These are phyloP conservation scores for Orthosia gracilis DNA, from an alignment of 2,888 invertebrate genomes.

Conservation along the genomic window DNA sequence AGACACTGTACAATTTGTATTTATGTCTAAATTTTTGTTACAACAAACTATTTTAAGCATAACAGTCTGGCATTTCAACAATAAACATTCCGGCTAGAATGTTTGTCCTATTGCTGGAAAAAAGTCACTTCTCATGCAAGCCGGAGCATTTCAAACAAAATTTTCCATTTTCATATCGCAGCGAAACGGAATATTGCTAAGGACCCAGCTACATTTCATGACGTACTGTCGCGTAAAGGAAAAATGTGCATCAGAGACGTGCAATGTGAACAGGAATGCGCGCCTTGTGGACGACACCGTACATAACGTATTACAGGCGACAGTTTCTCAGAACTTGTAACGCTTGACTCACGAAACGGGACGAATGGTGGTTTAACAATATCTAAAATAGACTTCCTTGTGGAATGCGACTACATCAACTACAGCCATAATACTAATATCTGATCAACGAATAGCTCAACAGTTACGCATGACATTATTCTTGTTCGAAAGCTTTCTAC, in stretches of 20 bases:
- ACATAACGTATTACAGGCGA: slow-evolving; percentile 75
- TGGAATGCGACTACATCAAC: slow-evolving; percentile 74
- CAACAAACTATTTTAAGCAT: neutral
- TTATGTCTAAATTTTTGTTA: neutral
- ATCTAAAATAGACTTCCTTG: slow-evolving; percentile 79
- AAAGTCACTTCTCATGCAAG: neutral
- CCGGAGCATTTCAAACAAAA: neutral
- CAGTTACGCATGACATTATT: slow-evolving; percentile 57
- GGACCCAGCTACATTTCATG: slow-evolving; percentile 22
- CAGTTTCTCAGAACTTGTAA: slow-evolving; percentile 79
- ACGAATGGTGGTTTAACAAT: slow-evolving; percentile 79
- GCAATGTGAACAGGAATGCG: slow-evolving; percentile 75
- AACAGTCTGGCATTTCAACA: neutral
- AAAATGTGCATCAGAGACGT: slow-evolving; percentile 69
- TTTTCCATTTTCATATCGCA: slow-evolving; percentile 23
- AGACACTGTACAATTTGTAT: slow-evolving; percentile 9
- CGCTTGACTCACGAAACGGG: slow-evolving; percentile 79
- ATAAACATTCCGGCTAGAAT: too few species aligned
- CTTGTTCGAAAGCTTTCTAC: slow-evolving; percentile 47
- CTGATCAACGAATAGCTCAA: slow-evolving; percentile 55
- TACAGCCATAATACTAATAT: slow-evolving; percentile 65
- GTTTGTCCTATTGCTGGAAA: neutral
- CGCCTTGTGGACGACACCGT: slow-evolving; percentile 65
- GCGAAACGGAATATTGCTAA: slow-evolving; percentile 25
- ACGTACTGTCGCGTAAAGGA: slow-evolving; percentile 52